Base-by-base conservation (phyloP, 2,113 vertebrate genomes). In the Ardeotis arabs region DNA sequence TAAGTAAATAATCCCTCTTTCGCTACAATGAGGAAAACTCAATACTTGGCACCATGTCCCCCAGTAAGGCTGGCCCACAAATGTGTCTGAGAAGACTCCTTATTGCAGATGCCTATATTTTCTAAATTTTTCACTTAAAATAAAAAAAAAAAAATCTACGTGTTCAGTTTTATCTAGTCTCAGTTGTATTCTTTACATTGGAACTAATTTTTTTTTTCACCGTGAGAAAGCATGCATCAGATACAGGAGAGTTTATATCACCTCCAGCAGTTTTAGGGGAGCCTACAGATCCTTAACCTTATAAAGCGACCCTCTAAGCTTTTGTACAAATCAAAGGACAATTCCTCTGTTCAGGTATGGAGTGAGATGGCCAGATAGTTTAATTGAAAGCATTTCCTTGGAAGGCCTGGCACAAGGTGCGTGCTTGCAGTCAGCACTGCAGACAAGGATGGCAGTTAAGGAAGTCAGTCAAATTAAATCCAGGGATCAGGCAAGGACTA, bases 231-330 rank as follows among this genome's bases (percentile, higher is more conserved):
- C 18, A 20, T 7, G 19, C 14, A 16, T 20, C 1, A 4, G 27
- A 12, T 35, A 37, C 18, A 77, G 23, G 27, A 37, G 47, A n/a
- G 14, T 9, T 82, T 68, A 53, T 8, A 31, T 28, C 52, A 55
- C 37, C 58, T 67, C 41, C 52, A 45, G 29, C 47, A 81, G 37
- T 20, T 60, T 49, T 50, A 23, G 14, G 27, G 16, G 16, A 77
- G 41, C 25, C 27, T 58, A 66, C 15, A 55, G 29, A 62, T 25
- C 18, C 59, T 11, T 11, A 41, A n/a, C 24, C 14, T 15, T 31
- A 0, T 0, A 39, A 19, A 77, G 55, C 0, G 0, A 60, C 60
- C 8, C 27, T 67, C 33, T 35, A 56, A 70, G 24, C 7, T 74
- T 78, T 37, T 1, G 1, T 45, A 29, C 19, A 67, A 69, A 66